phyloP scores from a whole-genome alignment of 2,888 invertebrate species.

The Cerastoderma edule region DNA sequence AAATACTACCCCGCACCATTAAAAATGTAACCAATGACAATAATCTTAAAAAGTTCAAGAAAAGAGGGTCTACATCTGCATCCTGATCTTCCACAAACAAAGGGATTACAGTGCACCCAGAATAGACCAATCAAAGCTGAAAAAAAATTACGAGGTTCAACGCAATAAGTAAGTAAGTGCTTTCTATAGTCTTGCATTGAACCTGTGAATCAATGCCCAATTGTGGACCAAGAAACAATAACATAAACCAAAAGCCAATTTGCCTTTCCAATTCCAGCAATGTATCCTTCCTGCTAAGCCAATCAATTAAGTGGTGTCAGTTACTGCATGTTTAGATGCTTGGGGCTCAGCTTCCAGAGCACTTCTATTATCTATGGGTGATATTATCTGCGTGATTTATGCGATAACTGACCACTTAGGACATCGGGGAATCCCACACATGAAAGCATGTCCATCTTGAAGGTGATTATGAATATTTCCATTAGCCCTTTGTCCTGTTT shows the following conservation, averaged over 20 bases:
- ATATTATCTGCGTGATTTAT: constrained; percentile 52
- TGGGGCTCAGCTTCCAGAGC: constrained; percentile 29
- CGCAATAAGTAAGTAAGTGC: too few species aligned
- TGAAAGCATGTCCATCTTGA: constrained; percentile 33
- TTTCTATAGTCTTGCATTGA: too few species aligned
- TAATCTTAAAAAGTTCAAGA: too few species aligned
- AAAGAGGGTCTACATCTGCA: too few species aligned
- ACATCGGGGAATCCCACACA: constrained; percentile 37
- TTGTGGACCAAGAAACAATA: constrained; percentile 3
- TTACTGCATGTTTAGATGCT: constrained; percentile 26
- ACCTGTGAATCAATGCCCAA: too few species aligned
- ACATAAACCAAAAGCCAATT: constrained; percentile 29
- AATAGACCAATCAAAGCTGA: not conserved
- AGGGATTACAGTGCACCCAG: constrained; percentile 1
- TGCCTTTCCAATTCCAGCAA: constrained; percentile 23
- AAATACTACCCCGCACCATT: too few species aligned
- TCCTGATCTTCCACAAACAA: too few species aligned
- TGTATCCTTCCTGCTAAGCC: constrained; percentile 21
- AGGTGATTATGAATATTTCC: constrained; percentile 33
- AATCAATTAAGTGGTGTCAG: constrained; percentile 25
- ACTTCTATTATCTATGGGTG: constrained; percentile 18
- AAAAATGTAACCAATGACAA: too few species aligned
- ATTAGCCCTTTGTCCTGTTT: constrained; percentile 16
- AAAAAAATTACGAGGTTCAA: too few species aligned
- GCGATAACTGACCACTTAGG: constrained; percentile 41